Conservation (phyloP, 2,888 invertebrate species). For the Callinectes sapidus region DNA sequence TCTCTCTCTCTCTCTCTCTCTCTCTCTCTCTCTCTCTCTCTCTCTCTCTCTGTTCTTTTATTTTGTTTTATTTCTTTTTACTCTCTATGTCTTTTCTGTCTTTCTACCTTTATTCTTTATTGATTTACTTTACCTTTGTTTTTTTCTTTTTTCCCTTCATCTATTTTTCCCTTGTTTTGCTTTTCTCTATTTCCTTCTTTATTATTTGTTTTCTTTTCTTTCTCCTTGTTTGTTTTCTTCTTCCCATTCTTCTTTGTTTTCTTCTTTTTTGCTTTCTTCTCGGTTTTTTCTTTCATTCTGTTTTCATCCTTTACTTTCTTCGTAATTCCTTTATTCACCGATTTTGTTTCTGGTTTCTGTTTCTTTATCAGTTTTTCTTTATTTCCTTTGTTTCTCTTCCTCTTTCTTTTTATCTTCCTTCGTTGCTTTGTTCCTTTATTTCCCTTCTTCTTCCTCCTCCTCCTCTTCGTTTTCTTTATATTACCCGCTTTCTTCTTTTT, state of each 20-base stretch:
- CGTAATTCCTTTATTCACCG: not conserved
- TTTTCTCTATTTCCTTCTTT: not conserved
- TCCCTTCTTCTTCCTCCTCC: not conserved
- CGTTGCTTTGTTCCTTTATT: constrained; percentile 22
- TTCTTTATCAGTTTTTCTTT: not conserved
- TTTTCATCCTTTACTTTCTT: not conserved
- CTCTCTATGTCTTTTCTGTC: not conserved
- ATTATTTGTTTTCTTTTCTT: not conserved
- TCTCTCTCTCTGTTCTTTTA: not conserved
- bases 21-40: not conserved
- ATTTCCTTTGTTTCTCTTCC: not conserved
- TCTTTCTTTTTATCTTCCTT: not conserved
- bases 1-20: not conserved
- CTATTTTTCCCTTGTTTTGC: not conserved
- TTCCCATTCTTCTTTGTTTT: not conserved
- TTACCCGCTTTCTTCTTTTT: not conserved
- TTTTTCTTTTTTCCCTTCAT: not conserved
- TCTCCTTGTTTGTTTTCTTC: not conserved
- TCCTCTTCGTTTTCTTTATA: not conserved
- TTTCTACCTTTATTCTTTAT: not conserved
- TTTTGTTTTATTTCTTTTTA: not conserved
- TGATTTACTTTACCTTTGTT: not conserved
- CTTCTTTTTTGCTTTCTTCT: not conserved
- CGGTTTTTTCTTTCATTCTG: not conserved
- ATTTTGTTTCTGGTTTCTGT: not conserved